These are phyloP conservation scores for Thumatha senex DNA, from an alignment of 2,888 invertebrate species.

Conservation along the genomic window DNA sequence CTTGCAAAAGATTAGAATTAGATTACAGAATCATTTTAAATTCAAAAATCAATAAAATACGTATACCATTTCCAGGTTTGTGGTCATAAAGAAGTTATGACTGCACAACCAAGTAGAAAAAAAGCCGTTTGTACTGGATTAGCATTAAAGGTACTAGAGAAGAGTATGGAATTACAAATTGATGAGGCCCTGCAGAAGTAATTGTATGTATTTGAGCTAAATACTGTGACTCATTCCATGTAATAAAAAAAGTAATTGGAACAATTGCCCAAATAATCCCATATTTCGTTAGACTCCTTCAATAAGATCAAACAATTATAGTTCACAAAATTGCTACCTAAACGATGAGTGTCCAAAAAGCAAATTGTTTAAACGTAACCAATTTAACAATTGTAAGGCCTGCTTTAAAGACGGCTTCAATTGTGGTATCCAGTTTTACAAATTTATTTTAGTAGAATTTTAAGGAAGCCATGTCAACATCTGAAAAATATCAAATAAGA, in stretches of 20 bases:
- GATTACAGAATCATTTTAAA: too few species aligned
- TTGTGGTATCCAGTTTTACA: background rate
- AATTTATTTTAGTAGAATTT: background rate
- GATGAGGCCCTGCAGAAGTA: too few species aligned
- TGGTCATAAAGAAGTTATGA: too few species aligned
- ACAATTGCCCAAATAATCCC: slow-evolving; percentile 23
- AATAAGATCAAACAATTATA: slow-evolving; percentile 28
- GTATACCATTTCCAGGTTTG: too few species aligned
- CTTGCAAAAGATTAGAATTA: too few species aligned
- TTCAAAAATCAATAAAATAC: too few species aligned
- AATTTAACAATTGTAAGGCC: slow-evolving; percentile 63
- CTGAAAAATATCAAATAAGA: too few species aligned
- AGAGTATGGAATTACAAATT: too few species aligned
- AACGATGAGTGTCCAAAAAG: slow-evolving; percentile 26
- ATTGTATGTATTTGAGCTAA: background rate
- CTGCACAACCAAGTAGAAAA: too few species aligned
- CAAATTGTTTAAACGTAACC: slow-evolving; percentile 49
- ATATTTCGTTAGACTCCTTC: slow-evolving; percentile 26
- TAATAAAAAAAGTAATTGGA: slow-evolving; percentile 16
- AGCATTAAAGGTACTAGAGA: too few species aligned
- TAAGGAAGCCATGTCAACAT: background rate
- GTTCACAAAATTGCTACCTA: slow-evolving; percentile 29
- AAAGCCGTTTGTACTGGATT: too few species aligned
- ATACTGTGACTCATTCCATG: background rate
- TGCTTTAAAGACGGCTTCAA: slow-evolving; percentile 15